Percentiles rank a stretch among this genome's conserved stretches.
Conservation (phyloP, 2,113 vertebrate genomes). For the Alectura lathami region DNA sequence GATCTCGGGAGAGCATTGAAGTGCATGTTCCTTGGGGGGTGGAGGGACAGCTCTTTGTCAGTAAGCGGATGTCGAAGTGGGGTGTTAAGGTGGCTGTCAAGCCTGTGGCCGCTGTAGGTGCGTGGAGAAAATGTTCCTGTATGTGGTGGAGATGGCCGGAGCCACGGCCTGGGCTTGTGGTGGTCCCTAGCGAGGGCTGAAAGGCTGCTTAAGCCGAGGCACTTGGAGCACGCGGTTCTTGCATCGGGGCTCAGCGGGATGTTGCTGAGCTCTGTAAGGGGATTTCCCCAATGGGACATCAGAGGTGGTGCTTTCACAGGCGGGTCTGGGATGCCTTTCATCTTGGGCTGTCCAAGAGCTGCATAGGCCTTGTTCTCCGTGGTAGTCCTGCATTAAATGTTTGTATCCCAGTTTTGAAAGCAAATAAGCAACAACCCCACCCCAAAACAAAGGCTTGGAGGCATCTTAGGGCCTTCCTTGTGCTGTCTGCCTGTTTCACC, state of each 20-base stretch:
- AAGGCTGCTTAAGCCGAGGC: rapidly evolving
- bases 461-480: neutral
- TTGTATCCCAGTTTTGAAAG: neutral
- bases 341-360: neutral
- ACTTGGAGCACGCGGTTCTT: rapidly evolving
- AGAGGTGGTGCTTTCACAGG: neutral
- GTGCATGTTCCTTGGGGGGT: neutral
- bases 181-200: rapidly evolving
- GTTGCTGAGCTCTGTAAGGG: rapidly evolving
- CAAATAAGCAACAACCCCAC: neutral
- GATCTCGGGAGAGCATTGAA: constrained; percentile 15
- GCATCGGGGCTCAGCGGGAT: rapidly evolving
- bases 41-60: neutral
- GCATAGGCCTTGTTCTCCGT: rapidly evolving
- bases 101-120: neutral
- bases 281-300: rapidly evolving
- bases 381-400: rapidly evolving
- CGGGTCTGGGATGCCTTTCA: no score
- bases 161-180: neutral
- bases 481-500: neutral
- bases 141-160: rapidly evolving
- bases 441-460: neutral
- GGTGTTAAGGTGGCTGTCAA: neutral
- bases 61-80: neutral
- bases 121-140: rapidly evolving